A percentile compares a stretch with the other conserved stretches of the same genome.
Evolutionary conservation across 2,797 vertebrate species (phyloP).

Genomic region (Taeniopygia guttata): DNA sequence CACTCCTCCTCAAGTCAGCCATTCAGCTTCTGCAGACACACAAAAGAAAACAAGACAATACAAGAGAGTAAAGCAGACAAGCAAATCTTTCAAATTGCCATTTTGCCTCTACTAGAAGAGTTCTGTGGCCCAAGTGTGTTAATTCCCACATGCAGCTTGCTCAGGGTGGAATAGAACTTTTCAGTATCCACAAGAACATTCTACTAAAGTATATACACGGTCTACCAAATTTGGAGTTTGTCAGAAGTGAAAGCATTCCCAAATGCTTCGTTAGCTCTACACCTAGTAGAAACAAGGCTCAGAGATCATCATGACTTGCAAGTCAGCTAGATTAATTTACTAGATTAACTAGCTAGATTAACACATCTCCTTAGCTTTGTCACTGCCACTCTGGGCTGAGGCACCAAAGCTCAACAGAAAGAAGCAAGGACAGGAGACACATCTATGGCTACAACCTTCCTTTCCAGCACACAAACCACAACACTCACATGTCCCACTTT

Average conservation of each 20-base stretch:
- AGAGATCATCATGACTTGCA: not conserved
- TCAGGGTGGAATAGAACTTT: not conserved
- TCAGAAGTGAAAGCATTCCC: not conserved
- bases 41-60: not conserved
- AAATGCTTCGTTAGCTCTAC: not conserved
- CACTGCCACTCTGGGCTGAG: not conserved
- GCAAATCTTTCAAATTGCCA: not conserved
- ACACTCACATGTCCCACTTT: rapidly evolving
- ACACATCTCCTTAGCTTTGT: not conserved
- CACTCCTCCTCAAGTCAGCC: not conserved
- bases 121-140: not conserved
- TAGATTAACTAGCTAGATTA: not conserved
- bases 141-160: not conserved
- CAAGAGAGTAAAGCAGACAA: not conserved
- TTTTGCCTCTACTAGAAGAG: not conserved
- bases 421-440: not conserved
- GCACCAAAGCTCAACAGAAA: not conserved
- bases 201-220: not conserved
- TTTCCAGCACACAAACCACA: not conserved
- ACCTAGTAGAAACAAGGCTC: not conserved
- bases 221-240: not conserved
- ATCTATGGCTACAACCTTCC: not conserved
- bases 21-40: not conserved
- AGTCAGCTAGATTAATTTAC: not conserved
- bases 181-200: not conserved